These are phyloP conservation scores for Lingula anatina DNA, from an alignment of 2,888 invertebrate genomes.

Conservation along the genomic window DNA sequence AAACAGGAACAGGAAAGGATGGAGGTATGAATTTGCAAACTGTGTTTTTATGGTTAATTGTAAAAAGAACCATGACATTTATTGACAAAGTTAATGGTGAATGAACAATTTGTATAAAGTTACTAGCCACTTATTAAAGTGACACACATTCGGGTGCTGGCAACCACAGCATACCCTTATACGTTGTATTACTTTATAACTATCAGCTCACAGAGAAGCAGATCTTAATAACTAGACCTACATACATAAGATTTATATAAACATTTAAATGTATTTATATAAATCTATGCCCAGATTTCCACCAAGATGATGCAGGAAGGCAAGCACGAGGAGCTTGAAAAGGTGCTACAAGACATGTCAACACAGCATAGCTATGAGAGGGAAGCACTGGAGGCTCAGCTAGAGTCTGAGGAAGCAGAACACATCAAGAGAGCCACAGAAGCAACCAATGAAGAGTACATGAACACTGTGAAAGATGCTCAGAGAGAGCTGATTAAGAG, in stretches of 20 bases:
- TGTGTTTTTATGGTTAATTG: too few species aligned
- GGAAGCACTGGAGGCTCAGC: constrained; percentile 31
- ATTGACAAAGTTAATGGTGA: too few species aligned
- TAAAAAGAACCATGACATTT: too few species aligned
- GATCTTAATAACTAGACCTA: too few species aligned
- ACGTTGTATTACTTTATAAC: too few species aligned
- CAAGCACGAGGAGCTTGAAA: constrained; percentile 33
- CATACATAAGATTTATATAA: too few species aligned
- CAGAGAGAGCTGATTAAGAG: constrained; percentile 20
- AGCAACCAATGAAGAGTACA: constrained; percentile 32
- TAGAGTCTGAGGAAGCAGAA: constrained; percentile 37
- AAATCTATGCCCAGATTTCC: constrained; percentile 27
- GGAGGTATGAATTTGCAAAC: neutral
- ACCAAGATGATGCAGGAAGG: constrained; percentile 37
- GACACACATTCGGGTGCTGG: too few species aligned
- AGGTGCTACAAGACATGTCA: constrained; percentile 26
- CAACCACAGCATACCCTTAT: too few species aligned
- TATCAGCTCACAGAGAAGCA: too few species aligned
- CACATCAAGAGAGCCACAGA: constrained; percentile 26
- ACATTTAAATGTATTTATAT: too few species aligned
- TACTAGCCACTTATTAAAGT: too few species aligned
- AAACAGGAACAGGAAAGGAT: constrained; percentile 24
- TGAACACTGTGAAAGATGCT: constrained; percentile 13
- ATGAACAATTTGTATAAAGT: too few species aligned
- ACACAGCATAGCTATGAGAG: constrained; percentile 29